A percentile compares a stretch with the other conserved stretches of the same genome.
phyloP scores from a whole-genome alignment of 2,797 vertebrate species.

The Borostomias antarcticus region DNA sequence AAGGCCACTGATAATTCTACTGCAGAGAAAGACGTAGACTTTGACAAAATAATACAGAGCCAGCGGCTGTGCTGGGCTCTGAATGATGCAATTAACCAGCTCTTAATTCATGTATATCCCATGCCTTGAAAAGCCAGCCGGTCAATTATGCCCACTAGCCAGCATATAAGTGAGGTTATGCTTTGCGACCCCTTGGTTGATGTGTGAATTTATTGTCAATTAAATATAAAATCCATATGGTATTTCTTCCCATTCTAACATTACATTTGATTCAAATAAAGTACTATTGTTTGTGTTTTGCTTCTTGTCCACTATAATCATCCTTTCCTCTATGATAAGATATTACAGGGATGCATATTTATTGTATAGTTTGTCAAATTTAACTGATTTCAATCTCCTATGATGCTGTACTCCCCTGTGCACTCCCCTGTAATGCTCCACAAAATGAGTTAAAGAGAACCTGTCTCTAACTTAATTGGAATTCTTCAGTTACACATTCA shows the following conservation, averaged over 20 bases:
- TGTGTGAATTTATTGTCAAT: conserved; percentile 22
- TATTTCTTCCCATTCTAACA: background rate
- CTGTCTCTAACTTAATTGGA: background rate
- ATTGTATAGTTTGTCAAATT: background rate
- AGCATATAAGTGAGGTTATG: conserved; percentile 36
- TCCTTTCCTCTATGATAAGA: background rate
- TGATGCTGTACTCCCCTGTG: background rate
- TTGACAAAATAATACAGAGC: conserved; percentile 33
- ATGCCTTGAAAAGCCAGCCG: conserved; percentile 46
- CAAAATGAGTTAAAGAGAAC: conserved; percentile 8
- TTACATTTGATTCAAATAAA: background rate
- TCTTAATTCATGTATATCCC: conserved; percentile 59
- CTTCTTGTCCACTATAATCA: background rate
- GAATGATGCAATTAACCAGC: conserved; percentile 62
- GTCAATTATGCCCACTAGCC: conserved; percentile 67
- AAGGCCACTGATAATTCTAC: no score
- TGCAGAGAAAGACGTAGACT: conserved; percentile 19
- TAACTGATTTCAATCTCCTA: background rate
- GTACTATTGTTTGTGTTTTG: background rate
- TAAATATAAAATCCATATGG: conserved; percentile 14
- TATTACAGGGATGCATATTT: background rate
- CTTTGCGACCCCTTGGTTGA: conserved; percentile 16
- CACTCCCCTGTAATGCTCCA: background rate
- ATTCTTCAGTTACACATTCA: conserved; percentile 33
- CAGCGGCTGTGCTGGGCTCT: conserved; percentile 33